Evolutionary conservation across 2,113 vertebrate species (phyloP).

Genomic region (Dunckerocampus dactyliophorus): DNA sequence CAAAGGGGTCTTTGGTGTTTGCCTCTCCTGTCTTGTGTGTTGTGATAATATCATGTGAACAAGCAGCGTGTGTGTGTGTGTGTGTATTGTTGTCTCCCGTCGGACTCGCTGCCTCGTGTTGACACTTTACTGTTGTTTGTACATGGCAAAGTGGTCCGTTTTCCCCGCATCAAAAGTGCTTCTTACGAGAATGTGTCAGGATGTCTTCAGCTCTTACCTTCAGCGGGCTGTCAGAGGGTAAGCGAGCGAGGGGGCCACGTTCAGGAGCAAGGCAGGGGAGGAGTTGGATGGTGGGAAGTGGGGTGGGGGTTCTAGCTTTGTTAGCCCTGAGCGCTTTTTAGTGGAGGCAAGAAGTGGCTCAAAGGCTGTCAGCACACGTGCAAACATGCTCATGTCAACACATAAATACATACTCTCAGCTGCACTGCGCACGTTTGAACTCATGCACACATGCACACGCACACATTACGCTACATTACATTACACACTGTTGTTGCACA

Average conservation of each 20-base stretch:
- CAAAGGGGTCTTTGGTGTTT: conserved; percentile 59
- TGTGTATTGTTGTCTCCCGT: conserved; percentile 69
- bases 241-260: conserved; percentile 59
- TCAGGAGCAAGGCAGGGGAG: conserved; percentile 57
- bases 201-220: conserved; percentile 77
- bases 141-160: conserved; percentile 75
- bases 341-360: conserved; percentile 72
- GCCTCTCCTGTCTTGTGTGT: conserved; percentile 64
- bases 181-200: conserved; percentile 70
- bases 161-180: conserved; percentile 74
- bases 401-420: conserved; percentile 50
- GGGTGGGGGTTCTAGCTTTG: conserved; percentile 43
- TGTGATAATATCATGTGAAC: conserved; percentile 71
- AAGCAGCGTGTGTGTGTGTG: conserved; percentile 7
- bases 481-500: neutral
- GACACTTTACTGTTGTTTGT: conserved; percentile 74
- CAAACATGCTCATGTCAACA: conserved; percentile 55
- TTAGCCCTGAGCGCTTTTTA: conserved; percentile 73
- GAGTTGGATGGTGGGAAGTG: conserved; percentile 29
- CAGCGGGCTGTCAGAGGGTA: conserved; percentile 69
- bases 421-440: conserved; percentile 60
- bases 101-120: conserved; percentile 68
- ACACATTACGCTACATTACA: conserved; percentile 10
- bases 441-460: conserved; percentile 26
- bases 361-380: conserved; percentile 72